These are phyloP conservation scores for Lochmaea capreae DNA, from an alignment of 2,888 invertebrate genomes.

Conservation along the genomic window DNA sequence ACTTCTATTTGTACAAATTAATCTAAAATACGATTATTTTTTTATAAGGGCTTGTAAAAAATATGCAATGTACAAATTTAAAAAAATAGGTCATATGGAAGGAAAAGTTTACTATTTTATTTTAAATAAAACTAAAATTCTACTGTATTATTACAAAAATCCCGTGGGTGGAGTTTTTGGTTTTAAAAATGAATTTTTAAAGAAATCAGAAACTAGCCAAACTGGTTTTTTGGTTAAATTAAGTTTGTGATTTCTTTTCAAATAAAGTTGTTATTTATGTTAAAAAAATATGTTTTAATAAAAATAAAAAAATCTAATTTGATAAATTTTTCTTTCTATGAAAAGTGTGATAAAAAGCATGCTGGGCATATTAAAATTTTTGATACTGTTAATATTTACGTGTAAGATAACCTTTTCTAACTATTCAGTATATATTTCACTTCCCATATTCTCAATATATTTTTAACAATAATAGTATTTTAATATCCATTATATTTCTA, in stretches of 20 bases:
- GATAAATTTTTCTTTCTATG: background rate
- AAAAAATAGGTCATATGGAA: background rate
- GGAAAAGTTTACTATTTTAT: no score
- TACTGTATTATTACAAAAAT: no score
- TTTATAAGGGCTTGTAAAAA: background rate
- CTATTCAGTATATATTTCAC: background rate
- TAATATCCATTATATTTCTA: background rate
- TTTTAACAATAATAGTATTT: background rate
- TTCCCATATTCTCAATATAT: background rate
- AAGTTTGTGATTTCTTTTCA: no score
- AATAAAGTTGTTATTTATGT: no score
- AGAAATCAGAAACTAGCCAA: no score
- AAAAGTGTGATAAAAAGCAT: background rate
- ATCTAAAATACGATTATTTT: background rate
- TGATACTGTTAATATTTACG: background rate
- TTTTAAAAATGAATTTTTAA: no score
- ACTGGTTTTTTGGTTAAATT: no score
- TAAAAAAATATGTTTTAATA: no score
- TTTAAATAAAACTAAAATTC: no score
- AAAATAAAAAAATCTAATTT: background rate
- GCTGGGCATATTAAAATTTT: background rate
- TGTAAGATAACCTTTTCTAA: background rate
- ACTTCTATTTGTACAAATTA: background rate
- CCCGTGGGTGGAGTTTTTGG: no score
- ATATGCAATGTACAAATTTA: background rate